Conservation (phyloP, 2,113 vertebrate genomes). For the Prolemur simus region DNA sequence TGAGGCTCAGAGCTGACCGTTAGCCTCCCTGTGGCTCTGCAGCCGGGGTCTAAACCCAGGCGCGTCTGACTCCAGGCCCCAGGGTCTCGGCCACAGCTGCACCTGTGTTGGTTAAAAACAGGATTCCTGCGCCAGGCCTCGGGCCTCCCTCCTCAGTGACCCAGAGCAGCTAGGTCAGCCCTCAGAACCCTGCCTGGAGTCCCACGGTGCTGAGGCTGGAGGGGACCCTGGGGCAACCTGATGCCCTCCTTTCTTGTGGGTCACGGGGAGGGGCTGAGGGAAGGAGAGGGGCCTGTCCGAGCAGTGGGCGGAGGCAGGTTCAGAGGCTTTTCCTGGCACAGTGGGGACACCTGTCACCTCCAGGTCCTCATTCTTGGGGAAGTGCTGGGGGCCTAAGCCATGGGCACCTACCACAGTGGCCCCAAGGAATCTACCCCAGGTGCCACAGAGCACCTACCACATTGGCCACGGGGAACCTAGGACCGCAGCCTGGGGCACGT, state of each 20-base stretch:
- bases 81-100: not conserved
- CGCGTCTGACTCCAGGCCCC: no score
- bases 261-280: not conserved
- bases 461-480: rapidly evolving
- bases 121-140: not conserved
- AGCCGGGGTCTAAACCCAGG: not conserved
- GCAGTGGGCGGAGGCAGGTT: not conserved
- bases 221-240: not conserved
- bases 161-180: not conserved
- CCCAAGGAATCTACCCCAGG: rapidly evolving
- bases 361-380: not conserved
- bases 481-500: not conserved
- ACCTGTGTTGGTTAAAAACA: not conserved
- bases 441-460: rapidly evolving
- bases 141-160: not conserved
- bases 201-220: not conserved
- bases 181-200: not conserved
- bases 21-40: not conserved
- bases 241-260: not conserved
- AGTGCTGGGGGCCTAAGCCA: constrained; percentile 71
- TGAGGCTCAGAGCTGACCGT: not conserved
- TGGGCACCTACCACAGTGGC: constrained; percentile 73
- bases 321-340: not conserved
- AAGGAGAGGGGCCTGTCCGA: not conserved
- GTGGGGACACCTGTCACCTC: not conserved